Percentiles rank a stretch among this genome's conserved stretches.
Conservation (phyloP, 1,140 invertebrate genomes). For the Drosophila bocqueti region DNA sequence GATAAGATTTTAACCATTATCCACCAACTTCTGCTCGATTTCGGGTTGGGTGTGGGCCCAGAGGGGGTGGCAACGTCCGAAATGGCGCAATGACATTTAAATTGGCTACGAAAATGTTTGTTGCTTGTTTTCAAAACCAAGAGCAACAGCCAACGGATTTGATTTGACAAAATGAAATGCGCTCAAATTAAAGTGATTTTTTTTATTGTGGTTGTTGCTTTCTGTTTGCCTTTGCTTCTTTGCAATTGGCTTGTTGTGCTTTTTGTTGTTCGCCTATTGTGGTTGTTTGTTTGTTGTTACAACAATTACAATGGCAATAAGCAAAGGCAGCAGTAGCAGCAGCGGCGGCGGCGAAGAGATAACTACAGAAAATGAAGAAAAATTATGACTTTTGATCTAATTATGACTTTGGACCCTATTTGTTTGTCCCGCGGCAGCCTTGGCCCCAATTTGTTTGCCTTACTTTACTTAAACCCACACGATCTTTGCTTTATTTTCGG, state of each 20-base stretch:
- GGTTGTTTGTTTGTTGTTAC: conserved; percentile 42
- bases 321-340: conserved; percentile 5
- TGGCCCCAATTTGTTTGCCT: conserved; percentile 62
- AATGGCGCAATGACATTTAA: conserved; percentile 81
- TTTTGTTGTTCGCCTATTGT: conserved; percentile 40
- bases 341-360: conserved; percentile 17
- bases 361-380: conserved; percentile 66
- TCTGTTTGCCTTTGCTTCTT: conserved; percentile 44
- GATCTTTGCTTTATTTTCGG: conserved; percentile 12
- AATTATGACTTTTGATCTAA: conserved; percentile 82
- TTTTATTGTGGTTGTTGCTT: conserved; percentile 17
- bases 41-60: conserved; percentile 35
- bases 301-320: conserved; percentile 15
- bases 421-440: conserved; percentile 68
- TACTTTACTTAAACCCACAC: conserved; percentile 9
- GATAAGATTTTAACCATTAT: conserved; percentile 51
- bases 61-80: conserved; percentile 23
- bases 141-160: conserved; percentile 43
- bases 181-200: conserved; percentile 71
- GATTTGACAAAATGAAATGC: conserved; percentile 79
- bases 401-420: conserved; percentile 63
- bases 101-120: conserved; percentile 44
- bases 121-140: conserved; percentile 11
- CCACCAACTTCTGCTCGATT: conserved; percentile 19
- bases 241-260: conserved; percentile 20